Conservation (phyloP, 1,140 invertebrate species). For the Teleopsis dalmanni region DNA sequence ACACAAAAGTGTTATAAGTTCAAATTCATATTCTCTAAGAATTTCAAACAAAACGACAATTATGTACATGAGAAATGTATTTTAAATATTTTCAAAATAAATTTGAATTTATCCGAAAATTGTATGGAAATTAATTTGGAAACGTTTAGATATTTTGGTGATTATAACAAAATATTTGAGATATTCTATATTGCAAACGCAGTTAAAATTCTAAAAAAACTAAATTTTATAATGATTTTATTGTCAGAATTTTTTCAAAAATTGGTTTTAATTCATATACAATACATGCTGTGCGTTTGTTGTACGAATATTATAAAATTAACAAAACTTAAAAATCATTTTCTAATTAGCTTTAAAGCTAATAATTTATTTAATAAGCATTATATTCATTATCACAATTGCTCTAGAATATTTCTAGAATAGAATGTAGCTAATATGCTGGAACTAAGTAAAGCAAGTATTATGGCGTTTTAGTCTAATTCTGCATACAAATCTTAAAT, state of each 20-base stretch:
- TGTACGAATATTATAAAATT: not conserved
- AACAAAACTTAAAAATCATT: constrained; percentile 3
- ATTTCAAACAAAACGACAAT: too few relatives aligned
- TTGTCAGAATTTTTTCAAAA: constrained; percentile 6
- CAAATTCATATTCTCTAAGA: too few relatives aligned
- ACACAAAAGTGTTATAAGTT: too few relatives aligned
- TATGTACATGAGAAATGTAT: too few relatives aligned
- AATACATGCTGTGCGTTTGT: not conserved
- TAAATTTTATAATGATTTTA: not conserved
- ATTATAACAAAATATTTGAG: too few relatives aligned
- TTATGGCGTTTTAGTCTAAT: constrained; percentile 41
- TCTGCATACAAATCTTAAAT: not conserved
- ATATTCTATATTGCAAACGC: too few relatives aligned
- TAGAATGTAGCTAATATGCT: constrained; percentile 45
- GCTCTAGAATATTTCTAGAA: constrained; percentile 45
- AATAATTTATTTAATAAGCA: constrained; percentile 4
- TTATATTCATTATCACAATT: too few relatives aligned
- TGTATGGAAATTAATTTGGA: too few relatives aligned
- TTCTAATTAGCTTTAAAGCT: constrained; percentile 8
- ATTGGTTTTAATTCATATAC: constrained; percentile 3
- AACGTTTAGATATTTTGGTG: too few relatives aligned
- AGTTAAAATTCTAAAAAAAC: too few relatives aligned
- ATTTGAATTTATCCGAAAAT: too few relatives aligned
- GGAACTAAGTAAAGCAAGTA: constrained; percentile 45
- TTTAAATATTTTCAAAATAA: too few relatives aligned